Evolutionary conservation across 2,113 vertebrate genomes (phyloP).

Genomic region (Calidris pygmaea): DNA sequence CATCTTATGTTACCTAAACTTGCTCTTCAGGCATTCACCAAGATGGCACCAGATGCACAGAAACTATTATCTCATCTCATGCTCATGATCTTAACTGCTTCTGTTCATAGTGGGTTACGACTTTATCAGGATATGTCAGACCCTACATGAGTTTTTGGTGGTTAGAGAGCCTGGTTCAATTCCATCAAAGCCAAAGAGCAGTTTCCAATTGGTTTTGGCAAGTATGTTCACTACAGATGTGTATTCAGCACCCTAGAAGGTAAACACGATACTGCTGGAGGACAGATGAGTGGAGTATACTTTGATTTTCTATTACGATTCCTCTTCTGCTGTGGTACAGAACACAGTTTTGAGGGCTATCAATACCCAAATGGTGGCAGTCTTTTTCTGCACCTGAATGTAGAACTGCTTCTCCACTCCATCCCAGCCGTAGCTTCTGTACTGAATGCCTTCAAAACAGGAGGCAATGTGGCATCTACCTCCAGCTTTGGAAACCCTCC

Average conservation of each 20-base stretch:
- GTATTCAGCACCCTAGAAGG: background rate
- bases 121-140: background rate
- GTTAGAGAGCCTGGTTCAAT: background rate
- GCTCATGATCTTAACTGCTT: background rate
- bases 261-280: background rate
- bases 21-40: background rate
- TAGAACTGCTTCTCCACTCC: background rate
- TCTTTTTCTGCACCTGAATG: background rate
- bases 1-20: background rate
- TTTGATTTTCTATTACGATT: background rate
- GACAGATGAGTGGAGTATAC: background rate
- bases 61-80: background rate
- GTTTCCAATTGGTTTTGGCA: background rate
- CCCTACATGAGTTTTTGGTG: background rate
- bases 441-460: background rate
- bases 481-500: slow-evolving; percentile 2
- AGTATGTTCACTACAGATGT: background rate
- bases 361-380: background rate
- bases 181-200: background rate
- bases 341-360: background rate
- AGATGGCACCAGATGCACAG: background rate
- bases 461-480: background rate
- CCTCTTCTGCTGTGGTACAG: background rate
- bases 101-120: background rate
- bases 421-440: background rate